Evolutionary conservation across 2,113 vertebrate genomes (phyloP).

Genomic region (Podarcis muralis): DNA sequence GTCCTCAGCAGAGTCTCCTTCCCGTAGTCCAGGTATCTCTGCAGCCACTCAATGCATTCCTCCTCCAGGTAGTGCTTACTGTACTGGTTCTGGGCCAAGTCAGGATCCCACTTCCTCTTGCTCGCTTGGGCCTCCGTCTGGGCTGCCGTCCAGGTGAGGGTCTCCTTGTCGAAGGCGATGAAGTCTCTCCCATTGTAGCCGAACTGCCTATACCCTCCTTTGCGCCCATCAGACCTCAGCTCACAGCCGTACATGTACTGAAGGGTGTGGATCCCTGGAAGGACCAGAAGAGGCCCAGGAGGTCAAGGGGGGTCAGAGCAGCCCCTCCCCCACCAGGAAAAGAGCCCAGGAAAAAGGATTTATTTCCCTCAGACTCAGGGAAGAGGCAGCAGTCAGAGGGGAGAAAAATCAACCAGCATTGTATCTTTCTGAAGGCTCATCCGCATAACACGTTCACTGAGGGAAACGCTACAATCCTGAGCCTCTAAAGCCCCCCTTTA

Average conservation of each 20-base stretch:
- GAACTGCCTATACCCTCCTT: neutral
- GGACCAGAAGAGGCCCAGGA: too few species aligned
- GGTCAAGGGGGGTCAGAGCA: too few species aligned
- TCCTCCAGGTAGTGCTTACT: neutral
- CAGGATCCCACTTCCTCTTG: constrained; percentile 8
- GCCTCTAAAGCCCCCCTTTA: neutral
- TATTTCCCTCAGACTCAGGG: too few species aligned
- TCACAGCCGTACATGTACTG: constrained; percentile 27
- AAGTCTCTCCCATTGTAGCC: constrained; percentile 34
- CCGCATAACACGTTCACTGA: too few species aligned
- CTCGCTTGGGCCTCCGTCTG: neutral
- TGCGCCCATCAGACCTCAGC: constrained; percentile 9
- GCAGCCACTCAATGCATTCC: constrained; percentile 22
- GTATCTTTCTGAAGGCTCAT: too few species aligned
- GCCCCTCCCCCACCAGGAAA: too few species aligned
- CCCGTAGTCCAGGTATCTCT: neutral
- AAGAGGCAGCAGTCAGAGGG: too few species aligned
- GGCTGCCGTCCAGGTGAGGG: neutral
- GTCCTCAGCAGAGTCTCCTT: neutral
- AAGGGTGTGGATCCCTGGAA: neutral
- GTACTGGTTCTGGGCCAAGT: accelerated
- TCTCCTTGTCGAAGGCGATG: constrained; percentile 15
- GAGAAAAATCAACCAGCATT: too few species aligned
- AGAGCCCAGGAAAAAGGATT: too few species aligned
- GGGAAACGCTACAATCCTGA: neutral